Conservation (phyloP, 2,797 vertebrate genomes). For the Smutsia gigantea region DNA sequence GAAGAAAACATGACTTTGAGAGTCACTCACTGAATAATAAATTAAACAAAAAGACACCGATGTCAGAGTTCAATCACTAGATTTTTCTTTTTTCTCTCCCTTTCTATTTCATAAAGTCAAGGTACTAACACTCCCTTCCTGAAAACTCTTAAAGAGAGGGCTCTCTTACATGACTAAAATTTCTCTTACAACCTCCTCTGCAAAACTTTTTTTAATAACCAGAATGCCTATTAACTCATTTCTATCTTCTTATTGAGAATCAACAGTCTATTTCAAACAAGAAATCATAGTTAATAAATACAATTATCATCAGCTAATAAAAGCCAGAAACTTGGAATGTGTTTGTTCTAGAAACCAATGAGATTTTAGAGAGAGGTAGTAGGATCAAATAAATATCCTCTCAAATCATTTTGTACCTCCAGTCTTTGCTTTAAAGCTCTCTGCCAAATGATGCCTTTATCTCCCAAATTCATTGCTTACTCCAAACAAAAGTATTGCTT, state of each 20-base stretch:
- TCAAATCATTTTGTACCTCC: neutral
- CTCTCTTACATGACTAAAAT: neutral
- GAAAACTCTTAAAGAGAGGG: neutral
- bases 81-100: neutral
- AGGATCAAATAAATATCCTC: neutral
- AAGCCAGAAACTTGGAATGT: neutral
- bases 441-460: neutral
- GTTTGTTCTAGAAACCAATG: conserved; percentile 3
- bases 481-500: neutral
- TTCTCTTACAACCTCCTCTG: neutral
- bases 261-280: neutral
- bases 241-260: neutral
- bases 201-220: neutral
- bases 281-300: neutral
- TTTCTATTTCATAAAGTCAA: conserved; percentile 4
- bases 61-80: neutral
- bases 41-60: neutral
- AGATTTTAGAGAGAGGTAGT: neutral
- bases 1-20: conserved; percentile 32
- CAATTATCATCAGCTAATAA: neutral
- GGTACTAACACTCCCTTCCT: neutral
- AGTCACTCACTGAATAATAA: neutral
- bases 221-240: neutral
- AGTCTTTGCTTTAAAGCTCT: neutral
- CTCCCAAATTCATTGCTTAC: neutral